Evolutionary conservation across 2,113 vertebrate species (phyloP).

Genomic region (Dipodomys merriami): DNA sequence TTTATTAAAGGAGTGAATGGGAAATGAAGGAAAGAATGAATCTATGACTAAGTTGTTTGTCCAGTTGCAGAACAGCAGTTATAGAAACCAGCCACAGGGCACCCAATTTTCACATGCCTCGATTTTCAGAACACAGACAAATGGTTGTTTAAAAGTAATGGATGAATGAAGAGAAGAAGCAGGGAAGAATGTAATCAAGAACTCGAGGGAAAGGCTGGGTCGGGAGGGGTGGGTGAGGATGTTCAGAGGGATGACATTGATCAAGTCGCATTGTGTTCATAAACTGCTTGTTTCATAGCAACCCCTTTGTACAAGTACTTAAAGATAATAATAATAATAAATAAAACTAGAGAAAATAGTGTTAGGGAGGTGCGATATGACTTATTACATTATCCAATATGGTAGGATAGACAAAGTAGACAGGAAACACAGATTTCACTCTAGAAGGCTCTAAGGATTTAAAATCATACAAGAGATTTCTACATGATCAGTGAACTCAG

Average conservation of each 20-base stretch:
- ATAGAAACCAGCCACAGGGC: neutral
- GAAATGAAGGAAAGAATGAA: neutral
- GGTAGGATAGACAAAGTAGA: neutral
- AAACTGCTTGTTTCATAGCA: too few relatives aligned
- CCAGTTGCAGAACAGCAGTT: neutral
- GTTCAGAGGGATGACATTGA: too few relatives aligned
- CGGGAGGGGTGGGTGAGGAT: too few relatives aligned
- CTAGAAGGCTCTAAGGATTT: neutral
- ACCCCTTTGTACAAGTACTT: too few relatives aligned
- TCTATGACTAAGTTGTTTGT: neutral
- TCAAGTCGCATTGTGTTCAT: too few relatives aligned
- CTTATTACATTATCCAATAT: neutral
- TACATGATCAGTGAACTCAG: neutral
- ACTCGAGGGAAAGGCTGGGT: too few relatives aligned
- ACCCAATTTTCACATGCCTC: neutral
- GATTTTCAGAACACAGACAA: neutral
- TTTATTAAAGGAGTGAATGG: slow-evolving; percentile 1
- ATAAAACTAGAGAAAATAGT: too few relatives aligned
- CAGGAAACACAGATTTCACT: neutral
- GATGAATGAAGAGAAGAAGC: too few relatives aligned
- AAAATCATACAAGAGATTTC: neutral
- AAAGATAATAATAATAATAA: too few relatives aligned
- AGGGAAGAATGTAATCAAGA: too few relatives aligned
- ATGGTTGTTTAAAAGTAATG: neutral
- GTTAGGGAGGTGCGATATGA: neutral